phyloP scores from a whole-genome alignment of 2,888 invertebrate genomes.

The Standfussiana lucernea region DNA sequence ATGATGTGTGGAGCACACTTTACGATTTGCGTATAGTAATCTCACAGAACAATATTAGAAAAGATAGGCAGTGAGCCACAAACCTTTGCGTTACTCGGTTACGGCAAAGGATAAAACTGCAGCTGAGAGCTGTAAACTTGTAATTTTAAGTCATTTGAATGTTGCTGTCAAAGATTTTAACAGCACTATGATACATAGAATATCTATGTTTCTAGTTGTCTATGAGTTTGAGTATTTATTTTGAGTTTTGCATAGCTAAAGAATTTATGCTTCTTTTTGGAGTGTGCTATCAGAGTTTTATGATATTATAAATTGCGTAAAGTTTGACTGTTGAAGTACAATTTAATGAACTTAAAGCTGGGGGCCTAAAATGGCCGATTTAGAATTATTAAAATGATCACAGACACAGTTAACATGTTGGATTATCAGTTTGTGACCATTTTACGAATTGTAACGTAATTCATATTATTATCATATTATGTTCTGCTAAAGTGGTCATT shows the following conservation, averaged over 20 bases:
- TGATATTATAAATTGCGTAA: slow-evolving; percentile 43
- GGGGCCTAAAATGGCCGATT: too few species aligned
- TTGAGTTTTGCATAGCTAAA: slow-evolving; percentile 36
- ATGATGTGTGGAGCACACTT: background rate
- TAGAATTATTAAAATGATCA: too few species aligned
- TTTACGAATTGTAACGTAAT: too few species aligned
- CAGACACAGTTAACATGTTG: too few species aligned
- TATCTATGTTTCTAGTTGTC: slow-evolving; percentile 33
- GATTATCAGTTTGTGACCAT: too few species aligned
- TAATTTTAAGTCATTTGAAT: slow-evolving; percentile 4
- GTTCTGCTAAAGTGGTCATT: too few species aligned
- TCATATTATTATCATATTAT: too few species aligned
- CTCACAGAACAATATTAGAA: background rate
- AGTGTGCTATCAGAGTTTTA: slow-evolving; percentile 45
- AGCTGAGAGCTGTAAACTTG: slow-evolving; percentile 9
- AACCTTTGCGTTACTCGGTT: slow-evolving; percentile 6
- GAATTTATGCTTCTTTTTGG: slow-evolving; percentile 51
- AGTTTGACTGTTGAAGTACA: slow-evolving; percentile 8
- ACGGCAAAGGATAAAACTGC: slow-evolving; percentile 1
- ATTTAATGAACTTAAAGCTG: too few species aligned
- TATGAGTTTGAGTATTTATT: slow-evolving; percentile 57
- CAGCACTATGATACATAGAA: slow-evolving; percentile 24
- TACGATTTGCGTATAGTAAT: background rate
- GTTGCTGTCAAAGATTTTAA: slow-evolving; percentile 9
- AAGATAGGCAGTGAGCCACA: background rate